These are phyloP conservation scores for Etheostoma nigrum DNA, from an alignment of 2,797 vertebrate genomes.

Conservation along the genomic window DNA sequence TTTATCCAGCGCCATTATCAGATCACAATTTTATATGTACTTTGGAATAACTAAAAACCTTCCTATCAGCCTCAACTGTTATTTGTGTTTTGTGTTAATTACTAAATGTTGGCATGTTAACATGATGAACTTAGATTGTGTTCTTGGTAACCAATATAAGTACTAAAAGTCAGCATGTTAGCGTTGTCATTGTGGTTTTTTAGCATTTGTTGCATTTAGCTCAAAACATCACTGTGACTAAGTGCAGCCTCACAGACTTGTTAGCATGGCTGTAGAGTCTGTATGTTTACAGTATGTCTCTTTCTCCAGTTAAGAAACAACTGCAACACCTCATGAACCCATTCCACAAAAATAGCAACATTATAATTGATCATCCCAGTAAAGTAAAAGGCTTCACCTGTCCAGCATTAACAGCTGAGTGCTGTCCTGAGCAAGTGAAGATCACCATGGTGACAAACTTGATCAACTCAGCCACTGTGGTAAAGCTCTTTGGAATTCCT, in stretches of 20 bases:
- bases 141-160: background rate
- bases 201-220: background rate
- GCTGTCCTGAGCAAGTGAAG: conserved; percentile 67
- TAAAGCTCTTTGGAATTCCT: conserved; percentile 68
- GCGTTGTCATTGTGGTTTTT: background rate
- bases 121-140: background rate
- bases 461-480: conserved; percentile 37
- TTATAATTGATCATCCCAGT: background rate
- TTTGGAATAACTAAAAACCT: too few species aligned
- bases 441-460: conserved; percentile 79
- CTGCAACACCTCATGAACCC: background rate
- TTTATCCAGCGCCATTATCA: too few species aligned
- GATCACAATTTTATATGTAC: too few species aligned
- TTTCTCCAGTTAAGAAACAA: background rate
- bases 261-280: background rate
- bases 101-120: background rate
- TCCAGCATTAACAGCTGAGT: conserved; percentile 69
- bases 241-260: too few species aligned
- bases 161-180: background rate
- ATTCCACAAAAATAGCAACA: background rate
- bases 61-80: background rate
- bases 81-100: too few species aligned
- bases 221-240: background rate
- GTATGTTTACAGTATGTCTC: background rate
- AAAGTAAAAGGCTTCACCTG: conserved; percentile 56